Conservation (phyloP, 2,888 invertebrate species). For the Cheilosia impressa region DNA sequence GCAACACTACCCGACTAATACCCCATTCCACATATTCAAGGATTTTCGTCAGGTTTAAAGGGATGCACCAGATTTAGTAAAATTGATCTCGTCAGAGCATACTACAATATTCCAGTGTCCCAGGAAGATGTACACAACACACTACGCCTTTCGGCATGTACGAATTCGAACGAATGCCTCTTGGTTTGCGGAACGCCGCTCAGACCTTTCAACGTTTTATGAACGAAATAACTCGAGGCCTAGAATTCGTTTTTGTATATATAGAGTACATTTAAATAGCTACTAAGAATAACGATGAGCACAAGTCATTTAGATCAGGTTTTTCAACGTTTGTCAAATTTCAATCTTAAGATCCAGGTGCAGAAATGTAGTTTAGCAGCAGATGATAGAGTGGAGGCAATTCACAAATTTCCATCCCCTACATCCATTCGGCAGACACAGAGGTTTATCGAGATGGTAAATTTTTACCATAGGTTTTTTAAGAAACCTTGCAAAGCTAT, state of each 20-base stretch:
- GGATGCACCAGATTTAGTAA: conserved; percentile 21
- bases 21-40: conserved; percentile 9
- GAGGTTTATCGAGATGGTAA: conserved; percentile 40
- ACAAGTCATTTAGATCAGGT: too few relatives aligned
- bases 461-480: conserved; percentile 41
- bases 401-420: conserved; percentile 22
- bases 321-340: too few relatives aligned
- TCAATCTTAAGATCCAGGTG: too few relatives aligned
- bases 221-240: not conserved
- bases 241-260: too few relatives aligned
- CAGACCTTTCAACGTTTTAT: conserved; percentile 43
- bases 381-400: conserved; percentile 19
- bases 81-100: conserved; percentile 41
- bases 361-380: conserved; percentile 8
- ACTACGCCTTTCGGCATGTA: conserved; percentile 28
- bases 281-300: too few relatives aligned
- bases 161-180: conserved; percentile 3
- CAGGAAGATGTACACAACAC: conserved; percentile 8
- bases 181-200: conserved; percentile 21
- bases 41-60: conserved; percentile 2
- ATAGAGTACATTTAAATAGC: too few relatives aligned
- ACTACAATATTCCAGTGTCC: conserved; percentile 28
- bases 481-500: not conserved
- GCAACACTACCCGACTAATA: not conserved
- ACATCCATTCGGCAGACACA: conserved; percentile 32